Base-by-base conservation (phyloP, 2,888 invertebrate genomes). In the Lacanobia oleracea region DNA sequence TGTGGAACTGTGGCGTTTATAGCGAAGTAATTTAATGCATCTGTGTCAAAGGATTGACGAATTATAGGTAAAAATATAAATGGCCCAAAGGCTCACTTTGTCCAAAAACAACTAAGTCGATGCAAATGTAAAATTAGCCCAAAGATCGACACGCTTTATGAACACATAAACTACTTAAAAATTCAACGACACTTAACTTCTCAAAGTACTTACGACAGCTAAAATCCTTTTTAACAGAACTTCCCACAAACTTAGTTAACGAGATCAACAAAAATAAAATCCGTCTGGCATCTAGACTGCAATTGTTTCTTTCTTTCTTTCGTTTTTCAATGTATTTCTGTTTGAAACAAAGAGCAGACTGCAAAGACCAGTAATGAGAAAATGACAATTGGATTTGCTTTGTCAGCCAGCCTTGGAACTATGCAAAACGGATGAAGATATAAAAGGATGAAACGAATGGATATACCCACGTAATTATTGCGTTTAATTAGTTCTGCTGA, bases 361-460 rank as follows among this genome's bases (percentile, higher is more conserved):
- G 91, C 87, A 90, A 91, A 91, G 89, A 88, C 84, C 88, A 84
- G 89, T 93, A 93, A 93, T 92, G 92, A 92, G 93, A 93, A 93
- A 94, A 93, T 93, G 92, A 92, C 92, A 91, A 93, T 93, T 91
- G 91, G 88, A 91, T 93, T 93, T 91, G 89, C 93, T 92, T 93
- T 93, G 91, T 91, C 90, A 90, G 91, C 88, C 83, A 74, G 84
- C 76, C 33, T 84, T 79, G 82, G 79, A 86, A 89, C 90, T 90
- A 88, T 87, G 88, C 87, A 90, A 88, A 88, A 83, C 78, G 83
- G 82, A 84, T 84, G 85, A 81, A 86, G 79, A 86, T 23, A n/a
- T 69, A 85, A 87, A 86, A 86, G 60, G 87, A 83, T 77, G 73
- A 78, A 72, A 70, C 23, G 59, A 79, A 57, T 68, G 53, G 71